Evolutionary conservation across 2,888 invertebrate genomes (phyloP), one percentile per base, ranked within the genome.

Genomic region (Monoplex corrugatus): DNA sequence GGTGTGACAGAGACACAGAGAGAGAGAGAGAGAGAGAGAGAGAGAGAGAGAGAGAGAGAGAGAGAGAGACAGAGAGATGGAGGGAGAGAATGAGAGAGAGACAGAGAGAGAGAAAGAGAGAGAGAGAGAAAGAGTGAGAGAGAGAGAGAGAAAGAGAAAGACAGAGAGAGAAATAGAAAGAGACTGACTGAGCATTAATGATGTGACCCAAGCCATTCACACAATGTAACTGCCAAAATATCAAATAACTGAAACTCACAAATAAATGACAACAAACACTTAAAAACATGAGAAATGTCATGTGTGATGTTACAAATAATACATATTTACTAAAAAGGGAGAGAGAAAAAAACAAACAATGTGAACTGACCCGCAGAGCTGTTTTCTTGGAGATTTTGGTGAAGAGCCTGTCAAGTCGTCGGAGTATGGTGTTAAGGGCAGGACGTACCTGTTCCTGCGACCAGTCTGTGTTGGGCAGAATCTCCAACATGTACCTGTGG

Each of bases 361-460:
- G 32, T n/a, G n/a, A n/a, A 87, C 93, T 90, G 91, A 96, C 96
- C 93, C 95, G 92, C n/a, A 96, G 93, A 28, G 93, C 98, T 1
- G 98, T 97, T 95, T 99, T 99, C 96, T 99, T 99, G 78, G 98
- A 98, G 92, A 99, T 99, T 96, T 99, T 99, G 87, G 98, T 97
- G 95, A 99, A 99, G 0, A 99, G 99, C 95, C 99, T 99, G 95
- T 99, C 99, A 19, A 99, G 97, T 90, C 99, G 97, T 63, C 99
- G 97, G 43, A 99, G 96, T 91, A 99, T 98, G 93, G 98, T 98
- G 83, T 98, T 98, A 28, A 99, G 97, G 0, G 99, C 98, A 16
- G 99, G 99, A 90, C 99, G 97, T 96, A 99, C 97, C 0, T 98
- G 97, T 95, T 99, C 98, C 94, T 98, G 98, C 0, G 98, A 98